These are phyloP conservation scores for Agriopis aurantiaria DNA, from an alignment of 2,888 invertebrate genomes.

Conservation along the genomic window DNA sequence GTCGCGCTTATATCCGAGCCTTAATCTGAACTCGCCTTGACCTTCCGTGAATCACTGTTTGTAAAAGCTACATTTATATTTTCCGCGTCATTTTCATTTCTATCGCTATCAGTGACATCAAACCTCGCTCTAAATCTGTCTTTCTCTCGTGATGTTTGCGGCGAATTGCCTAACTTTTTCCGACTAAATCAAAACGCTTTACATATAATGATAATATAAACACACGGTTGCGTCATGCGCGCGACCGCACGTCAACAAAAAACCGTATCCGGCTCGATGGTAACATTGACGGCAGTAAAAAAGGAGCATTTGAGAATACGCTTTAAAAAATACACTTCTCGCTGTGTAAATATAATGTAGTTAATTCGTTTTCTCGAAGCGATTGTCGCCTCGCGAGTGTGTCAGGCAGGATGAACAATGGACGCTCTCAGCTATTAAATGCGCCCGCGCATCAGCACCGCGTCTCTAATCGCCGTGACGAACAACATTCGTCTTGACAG, in stretches of 20 bases:
- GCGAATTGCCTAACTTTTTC: slow-evolving; percentile 45
- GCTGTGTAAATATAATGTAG: slow-evolving; percentile 41
- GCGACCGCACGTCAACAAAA: slow-evolving; percentile 63
- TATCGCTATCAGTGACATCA: slow-evolving; percentile 31
- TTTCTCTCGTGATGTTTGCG: slow-evolving; percentile 6
- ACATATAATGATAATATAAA: slow-evolving; percentile 67
- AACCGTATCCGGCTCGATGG: slow-evolving; percentile 76
- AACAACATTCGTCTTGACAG: slow-evolving; percentile 55
- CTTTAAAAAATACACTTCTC: slow-evolving; percentile 30
- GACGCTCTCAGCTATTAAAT: slow-evolving; percentile 61
- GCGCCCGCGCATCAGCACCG: slow-evolving; percentile 60
- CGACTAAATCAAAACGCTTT: slow-evolving; percentile 55
- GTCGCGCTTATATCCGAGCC: slow-evolving; percentile 45
- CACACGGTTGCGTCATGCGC: slow-evolving; percentile 70
- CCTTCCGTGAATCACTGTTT: slow-evolving; percentile 46
- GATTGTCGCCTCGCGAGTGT: slow-evolving; percentile 65
- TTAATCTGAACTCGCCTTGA: slow-evolving; percentile 54
- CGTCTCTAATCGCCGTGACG: slow-evolving; percentile 58
- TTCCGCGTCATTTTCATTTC: slow-evolving; percentile 35
- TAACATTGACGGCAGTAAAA: slow-evolving; percentile 64
- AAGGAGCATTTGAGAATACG: slow-evolving; percentile 51
- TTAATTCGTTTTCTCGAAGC: slow-evolving; percentile 57
- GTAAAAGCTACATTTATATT: slow-evolving; percentile 32
- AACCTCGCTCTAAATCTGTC: slow-evolving; percentile 22
- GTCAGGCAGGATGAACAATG: slow-evolving; percentile 67